phyloP scores from a whole-genome alignment of 2,113 vertebrate genomes.

The Ptyas mucosa region DNA sequence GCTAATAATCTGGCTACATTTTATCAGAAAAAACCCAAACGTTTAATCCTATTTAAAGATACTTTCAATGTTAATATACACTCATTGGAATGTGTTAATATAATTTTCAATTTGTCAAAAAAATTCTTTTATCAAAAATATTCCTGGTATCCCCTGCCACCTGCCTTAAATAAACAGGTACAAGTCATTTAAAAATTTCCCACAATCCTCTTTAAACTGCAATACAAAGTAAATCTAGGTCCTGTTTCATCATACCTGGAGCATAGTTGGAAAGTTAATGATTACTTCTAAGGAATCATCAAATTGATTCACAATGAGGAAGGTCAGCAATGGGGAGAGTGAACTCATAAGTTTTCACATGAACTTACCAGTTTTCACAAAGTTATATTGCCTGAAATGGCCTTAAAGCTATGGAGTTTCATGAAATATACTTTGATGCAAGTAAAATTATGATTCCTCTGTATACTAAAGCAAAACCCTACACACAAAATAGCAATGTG shows the following conservation, averaged over 20 bases:
- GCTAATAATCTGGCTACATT: background rate
- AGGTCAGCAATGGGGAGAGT: background rate
- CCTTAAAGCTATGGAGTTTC: background rate
- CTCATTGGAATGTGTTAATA: background rate
- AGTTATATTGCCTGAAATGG: background rate
- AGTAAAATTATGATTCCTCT: background rate
- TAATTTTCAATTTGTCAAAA: background rate
- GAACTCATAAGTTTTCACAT: background rate
- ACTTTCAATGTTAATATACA: constrained; percentile 3
- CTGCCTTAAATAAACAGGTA: background rate
- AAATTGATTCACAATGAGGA: background rate
- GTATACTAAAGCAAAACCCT: background rate
- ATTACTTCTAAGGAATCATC: background rate
- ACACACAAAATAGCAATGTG: background rate
- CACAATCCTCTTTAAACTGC: background rate
- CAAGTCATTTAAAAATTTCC: background rate
- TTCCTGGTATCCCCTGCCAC: background rate
- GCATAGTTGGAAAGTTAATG: background rate
- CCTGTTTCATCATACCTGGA: background rate
- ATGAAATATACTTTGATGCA: background rate
- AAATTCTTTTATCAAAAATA: background rate
- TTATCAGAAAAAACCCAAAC: background rate
- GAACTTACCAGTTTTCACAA: background rate
- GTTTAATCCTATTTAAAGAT: constrained; percentile 2
- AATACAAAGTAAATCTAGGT: background rate